Evolutionary conservation across 2,888 invertebrate genomes (phyloP).

Genomic region (Rugalucina vietnamica): DNA sequence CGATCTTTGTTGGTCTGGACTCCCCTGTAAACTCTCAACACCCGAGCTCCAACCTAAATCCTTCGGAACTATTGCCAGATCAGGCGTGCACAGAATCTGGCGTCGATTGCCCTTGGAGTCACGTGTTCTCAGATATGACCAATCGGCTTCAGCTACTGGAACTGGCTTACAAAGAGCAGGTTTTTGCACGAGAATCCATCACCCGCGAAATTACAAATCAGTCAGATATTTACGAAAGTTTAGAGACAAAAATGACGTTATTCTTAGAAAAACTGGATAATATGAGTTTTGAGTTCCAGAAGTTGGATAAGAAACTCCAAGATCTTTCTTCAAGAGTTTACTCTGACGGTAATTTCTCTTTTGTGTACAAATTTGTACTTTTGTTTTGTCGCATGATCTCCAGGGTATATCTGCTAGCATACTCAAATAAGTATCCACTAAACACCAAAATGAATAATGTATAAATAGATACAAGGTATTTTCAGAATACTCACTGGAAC

Average conservation of each 20-base stretch:
- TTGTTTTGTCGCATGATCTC: no score
- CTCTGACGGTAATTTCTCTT: conserved; percentile 61
- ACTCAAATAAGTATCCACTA: no score
- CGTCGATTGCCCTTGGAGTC: conserved; percentile 55
- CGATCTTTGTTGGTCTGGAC: conserved; percentile 36
- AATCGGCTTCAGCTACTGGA: conserved; percentile 75
- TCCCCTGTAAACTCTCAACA: conserved; percentile 1
- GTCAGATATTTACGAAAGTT: conserved; percentile 65
- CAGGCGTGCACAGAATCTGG: conserved; percentile 31
- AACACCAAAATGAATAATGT: no score
- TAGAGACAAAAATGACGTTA: conserved; percentile 65
- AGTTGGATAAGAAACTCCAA: conserved; percentile 56
- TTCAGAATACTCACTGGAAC: no score
- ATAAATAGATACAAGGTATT: no score
- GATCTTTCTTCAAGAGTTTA: conserved; percentile 38
- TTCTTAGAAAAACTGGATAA: conserved; percentile 68
- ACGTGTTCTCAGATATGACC: conserved; percentile 72
- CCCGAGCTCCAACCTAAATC: conserved; percentile 10
- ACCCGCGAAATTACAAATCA: conserved; percentile 75
- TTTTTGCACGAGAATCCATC: conserved; percentile 71
- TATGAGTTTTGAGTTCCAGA: conserved; percentile 58
- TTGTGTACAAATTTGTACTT: no score
- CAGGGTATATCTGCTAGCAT: no score
- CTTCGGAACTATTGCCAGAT: conserved; percentile 2
- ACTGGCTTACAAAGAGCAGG: conserved; percentile 78